Evolutionary conservation across 2,888 invertebrate genomes (phyloP).

Genomic region (Macrophya alboannulata): DNA sequence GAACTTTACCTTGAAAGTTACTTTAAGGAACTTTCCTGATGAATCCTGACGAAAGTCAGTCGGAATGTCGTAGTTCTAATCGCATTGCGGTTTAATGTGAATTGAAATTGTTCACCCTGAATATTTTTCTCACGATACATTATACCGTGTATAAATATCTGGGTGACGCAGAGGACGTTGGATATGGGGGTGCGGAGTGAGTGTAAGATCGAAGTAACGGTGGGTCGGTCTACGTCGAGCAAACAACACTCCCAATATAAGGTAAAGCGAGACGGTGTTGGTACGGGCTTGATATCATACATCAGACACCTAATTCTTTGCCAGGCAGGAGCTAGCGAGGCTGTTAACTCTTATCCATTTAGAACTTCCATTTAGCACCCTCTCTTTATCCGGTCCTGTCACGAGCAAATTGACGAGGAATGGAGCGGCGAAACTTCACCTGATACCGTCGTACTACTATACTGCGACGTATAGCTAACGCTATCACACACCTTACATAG

Average conservation of each 20-base stretch:
- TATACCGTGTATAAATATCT: neutral
- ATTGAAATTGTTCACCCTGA: neutral
- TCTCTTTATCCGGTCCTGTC: slow-evolving; percentile 66
- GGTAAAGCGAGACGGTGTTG: slow-evolving; percentile 5
- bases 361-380: slow-evolving; percentile 72
- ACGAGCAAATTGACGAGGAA: slow-evolving; percentile 71
- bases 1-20: too few relatives aligned
- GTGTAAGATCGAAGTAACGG: neutral
- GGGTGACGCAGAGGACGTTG: slow-evolving; percentile 3
- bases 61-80: neutral
- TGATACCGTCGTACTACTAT: neutral
- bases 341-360: slow-evolving; percentile 75
- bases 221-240: slow-evolving; percentile 19
- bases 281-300: slow-evolving; percentile 64
- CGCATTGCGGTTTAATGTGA: neutral
- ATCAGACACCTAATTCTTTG: slow-evolving; percentile 72
- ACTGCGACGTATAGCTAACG: slow-evolving; percentile 1
- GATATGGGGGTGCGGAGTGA: slow-evolving; percentile 9
- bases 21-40: too few relatives aligned
- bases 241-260: neutral
- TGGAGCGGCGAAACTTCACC: slow-evolving; percentile 39
- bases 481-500: neutral
- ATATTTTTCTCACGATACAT: neutral
- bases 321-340: slow-evolving; percentile 30
- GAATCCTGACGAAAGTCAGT: too few relatives aligned